A percentile compares a stretch with the other conserved stretches of the same genome.
phyloP scores from a whole-genome alignment of 2,113 vertebrate species.

The Lichenostomus cassidix region DNA sequence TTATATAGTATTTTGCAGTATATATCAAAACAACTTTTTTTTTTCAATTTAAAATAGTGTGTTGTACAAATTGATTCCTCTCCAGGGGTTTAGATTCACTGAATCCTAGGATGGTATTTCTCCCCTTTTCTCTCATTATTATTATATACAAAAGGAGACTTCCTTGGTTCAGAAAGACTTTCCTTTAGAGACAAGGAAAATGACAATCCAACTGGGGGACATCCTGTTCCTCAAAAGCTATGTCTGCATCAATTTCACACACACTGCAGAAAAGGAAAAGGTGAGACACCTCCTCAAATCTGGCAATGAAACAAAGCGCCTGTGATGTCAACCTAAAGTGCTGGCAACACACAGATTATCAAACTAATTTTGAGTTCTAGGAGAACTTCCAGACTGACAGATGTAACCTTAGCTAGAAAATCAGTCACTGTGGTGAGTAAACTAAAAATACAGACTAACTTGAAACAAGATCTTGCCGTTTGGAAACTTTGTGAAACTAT shows the following conservation, averaged over 20 bases:
- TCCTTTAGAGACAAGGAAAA: neutral
- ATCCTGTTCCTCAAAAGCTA: neutral
- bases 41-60: neutral
- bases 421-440: neutral
- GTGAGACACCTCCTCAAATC: neutral
- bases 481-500: neutral
- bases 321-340: neutral
- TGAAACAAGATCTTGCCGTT: neutral
- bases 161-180: neutral
- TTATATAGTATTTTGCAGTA: neutral
- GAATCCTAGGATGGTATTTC: neutral
- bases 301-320: neutral
- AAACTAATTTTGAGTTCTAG: neutral
- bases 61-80: neutral
- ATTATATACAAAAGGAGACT: neutral
- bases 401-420: conserved; percentile 1
- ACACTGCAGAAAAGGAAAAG: neutral
- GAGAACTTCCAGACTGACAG: conserved; percentile 12
- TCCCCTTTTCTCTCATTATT: neutral
- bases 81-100: neutral
- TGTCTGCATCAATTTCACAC: neutral
- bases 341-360: neutral
- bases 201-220: neutral
- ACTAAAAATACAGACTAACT: neutral
- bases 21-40: neutral